Percentiles rank a stretch among this genome's conserved stretches.
These are phyloP conservation scores for Drosophila eugracilis DNA, from an alignment of 1,140 invertebrate genomes.

Conservation along the genomic window DNA sequence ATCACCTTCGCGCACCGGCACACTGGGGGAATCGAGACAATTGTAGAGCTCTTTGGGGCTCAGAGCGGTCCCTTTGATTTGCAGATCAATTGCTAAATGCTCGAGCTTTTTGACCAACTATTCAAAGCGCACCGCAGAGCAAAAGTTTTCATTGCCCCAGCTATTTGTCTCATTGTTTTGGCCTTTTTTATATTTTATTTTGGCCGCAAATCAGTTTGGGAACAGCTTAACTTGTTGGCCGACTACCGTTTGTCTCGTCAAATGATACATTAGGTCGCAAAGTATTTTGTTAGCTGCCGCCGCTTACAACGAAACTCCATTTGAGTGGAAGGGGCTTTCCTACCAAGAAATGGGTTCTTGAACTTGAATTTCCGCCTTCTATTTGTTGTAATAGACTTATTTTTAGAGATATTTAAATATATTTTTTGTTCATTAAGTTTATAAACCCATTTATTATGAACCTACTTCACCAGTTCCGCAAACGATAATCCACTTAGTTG, in stretches of 20 bases:
- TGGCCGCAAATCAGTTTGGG: conserved; percentile 56
- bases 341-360: conserved; percentile 5
- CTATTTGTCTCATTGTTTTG: conserved; percentile 47
- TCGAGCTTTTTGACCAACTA: conserved; percentile 47
- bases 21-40: conserved; percentile 61
- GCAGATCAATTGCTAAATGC: conserved; percentile 78
- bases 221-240: conserved; percentile 70
- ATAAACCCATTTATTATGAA: no score
- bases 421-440: no score
- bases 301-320: conserved; percentile 68
- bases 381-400: no score
- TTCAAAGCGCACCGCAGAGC: conserved; percentile 69
- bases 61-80: conserved; percentile 67
- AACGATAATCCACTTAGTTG: conserved; percentile 1
- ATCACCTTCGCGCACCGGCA: conserved; percentile 69
- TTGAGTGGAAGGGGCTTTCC: conserved; percentile 37
- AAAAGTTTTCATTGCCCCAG: conserved; percentile 37
- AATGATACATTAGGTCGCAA: conserved; percentile 65
- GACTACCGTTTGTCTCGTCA: conserved; percentile 75
- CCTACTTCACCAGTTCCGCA: background rate
- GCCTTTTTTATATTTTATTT: conserved; percentile 11
- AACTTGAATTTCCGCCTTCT: conserved; percentile 1
- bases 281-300: conserved; percentile 53
- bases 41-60: conserved; percentile 61
- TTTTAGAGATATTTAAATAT: no score